Conservation (phyloP, 2,797 vertebrate genomes). For the Clarias platycephalus region DNA sequence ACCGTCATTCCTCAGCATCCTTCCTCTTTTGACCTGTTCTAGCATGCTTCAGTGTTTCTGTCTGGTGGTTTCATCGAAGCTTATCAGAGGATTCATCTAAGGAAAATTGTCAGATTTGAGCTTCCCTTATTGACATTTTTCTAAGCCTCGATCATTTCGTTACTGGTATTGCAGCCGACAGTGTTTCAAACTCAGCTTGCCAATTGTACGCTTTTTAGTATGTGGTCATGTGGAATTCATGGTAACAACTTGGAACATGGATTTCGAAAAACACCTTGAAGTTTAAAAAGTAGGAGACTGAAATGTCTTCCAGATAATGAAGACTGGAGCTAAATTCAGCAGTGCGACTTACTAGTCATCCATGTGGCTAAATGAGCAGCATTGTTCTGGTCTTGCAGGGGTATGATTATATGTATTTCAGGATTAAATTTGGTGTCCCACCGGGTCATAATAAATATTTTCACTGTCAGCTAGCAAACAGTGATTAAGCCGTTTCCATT, state of each 20-base stretch:
- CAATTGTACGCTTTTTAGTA: neutral
- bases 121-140: neutral
- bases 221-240: neutral
- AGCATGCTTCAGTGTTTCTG: slow-evolving; percentile 63
- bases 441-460: slow-evolving; percentile 11
- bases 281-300: neutral
- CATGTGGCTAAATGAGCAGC: neutral
- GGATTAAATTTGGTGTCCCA: neutral
- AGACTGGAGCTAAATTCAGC: neutral
- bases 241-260: neutral
- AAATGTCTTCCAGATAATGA: neutral
- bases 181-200: neutral
- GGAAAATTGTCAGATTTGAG: slow-evolving; percentile 1
- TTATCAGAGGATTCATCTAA: neutral
- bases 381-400: neutral
- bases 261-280: neutral
- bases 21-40: slow-evolving; percentile 49
- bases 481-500: neutral
- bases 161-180: neutral
- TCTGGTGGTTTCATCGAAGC: neutral
- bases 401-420: slow-evolving; percentile 8
- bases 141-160: neutral
- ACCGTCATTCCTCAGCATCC: slow-evolving; percentile 45
- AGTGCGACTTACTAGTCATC: neutral
- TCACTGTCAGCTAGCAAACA: neutral